A percentile compares a stretch with the other conserved stretches of the same genome.
These are phyloP conservation scores for Gulo gulo DNA, from an alignment of 2,113 vertebrate species.

Conservation along the genomic window DNA sequence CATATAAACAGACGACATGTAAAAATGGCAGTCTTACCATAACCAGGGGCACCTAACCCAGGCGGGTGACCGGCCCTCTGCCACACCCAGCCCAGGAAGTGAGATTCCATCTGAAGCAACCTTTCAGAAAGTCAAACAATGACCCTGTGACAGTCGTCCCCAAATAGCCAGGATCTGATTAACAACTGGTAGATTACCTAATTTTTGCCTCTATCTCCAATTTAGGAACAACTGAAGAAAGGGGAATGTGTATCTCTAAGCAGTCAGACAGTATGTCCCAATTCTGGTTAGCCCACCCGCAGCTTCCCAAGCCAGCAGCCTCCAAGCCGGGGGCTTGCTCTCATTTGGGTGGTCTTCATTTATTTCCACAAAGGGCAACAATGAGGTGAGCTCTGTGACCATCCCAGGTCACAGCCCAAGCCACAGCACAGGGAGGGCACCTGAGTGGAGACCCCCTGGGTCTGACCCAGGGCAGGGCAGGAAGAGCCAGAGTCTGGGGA, in stretches of 20 bases:
- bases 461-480: neutral
- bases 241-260: neutral
- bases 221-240: neutral
- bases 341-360: neutral
- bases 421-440: neutral
- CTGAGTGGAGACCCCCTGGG: neutral
- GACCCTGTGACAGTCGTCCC: neutral
- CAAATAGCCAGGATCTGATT: neutral
- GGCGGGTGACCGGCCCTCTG: too few species aligned
- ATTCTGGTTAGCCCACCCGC: neutral
- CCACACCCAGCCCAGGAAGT: neutral
- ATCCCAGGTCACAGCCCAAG: neutral
- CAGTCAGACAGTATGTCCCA: neutral
- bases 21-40: neutral
- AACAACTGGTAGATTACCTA: neutral
- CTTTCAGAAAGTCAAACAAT: neutral
- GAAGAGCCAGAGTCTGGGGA: neutral
- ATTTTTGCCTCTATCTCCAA: neutral
- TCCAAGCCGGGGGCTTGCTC: too few species aligned
- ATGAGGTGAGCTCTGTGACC: neutral
- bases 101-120: neutral
- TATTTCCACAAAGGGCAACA: neutral
- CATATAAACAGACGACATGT: neutral
- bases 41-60: neutral
- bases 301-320: neutral